These are phyloP conservation scores for Anas georgica DNA, from an alignment of 2,797 vertebrate species.

Conservation along the genomic window DNA sequence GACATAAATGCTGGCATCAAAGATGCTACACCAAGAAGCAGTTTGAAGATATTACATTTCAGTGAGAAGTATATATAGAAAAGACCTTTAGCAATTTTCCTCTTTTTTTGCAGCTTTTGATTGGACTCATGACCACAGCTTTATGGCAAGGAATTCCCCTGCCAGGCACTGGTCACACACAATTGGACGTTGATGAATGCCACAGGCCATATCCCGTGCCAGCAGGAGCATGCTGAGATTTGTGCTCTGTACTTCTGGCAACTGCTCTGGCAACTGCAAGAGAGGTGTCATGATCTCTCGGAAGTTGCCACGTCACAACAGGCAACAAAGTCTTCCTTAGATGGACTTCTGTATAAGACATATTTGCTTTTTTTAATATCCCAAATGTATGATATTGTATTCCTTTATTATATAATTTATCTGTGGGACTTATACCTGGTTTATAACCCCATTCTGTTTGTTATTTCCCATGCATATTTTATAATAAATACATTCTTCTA, in stretches of 20 bases:
- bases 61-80: neutral
- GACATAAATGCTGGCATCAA: conserved; percentile 35
- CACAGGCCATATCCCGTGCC: no score
- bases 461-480: neutral
- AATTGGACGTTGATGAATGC: conserved; percentile 81
- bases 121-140: conserved; percentile 73
- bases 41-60: neutral
- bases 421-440: neutral
- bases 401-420: neutral
- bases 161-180: conserved; percentile 67
- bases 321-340: neutral
- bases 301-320: neutral
- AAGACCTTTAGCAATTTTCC: conserved; percentile 39
- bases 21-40: neutral
- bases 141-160: conserved; percentile 75
- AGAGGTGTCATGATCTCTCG: neutral
- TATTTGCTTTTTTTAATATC: neutral
- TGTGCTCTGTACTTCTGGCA: conserved; percentile 72
- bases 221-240: conserved; percentile 76
- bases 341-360: neutral
- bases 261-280: conserved; percentile 10
- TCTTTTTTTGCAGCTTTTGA: conserved; percentile 68
- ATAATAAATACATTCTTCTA: neutral
- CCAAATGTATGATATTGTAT: neutral
- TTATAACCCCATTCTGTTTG: neutral